A percentile compares a stretch with the other conserved stretches of the same genome.
phyloP scores from a whole-genome alignment of 2,113 vertebrate genomes.

The Parus major region DNA sequence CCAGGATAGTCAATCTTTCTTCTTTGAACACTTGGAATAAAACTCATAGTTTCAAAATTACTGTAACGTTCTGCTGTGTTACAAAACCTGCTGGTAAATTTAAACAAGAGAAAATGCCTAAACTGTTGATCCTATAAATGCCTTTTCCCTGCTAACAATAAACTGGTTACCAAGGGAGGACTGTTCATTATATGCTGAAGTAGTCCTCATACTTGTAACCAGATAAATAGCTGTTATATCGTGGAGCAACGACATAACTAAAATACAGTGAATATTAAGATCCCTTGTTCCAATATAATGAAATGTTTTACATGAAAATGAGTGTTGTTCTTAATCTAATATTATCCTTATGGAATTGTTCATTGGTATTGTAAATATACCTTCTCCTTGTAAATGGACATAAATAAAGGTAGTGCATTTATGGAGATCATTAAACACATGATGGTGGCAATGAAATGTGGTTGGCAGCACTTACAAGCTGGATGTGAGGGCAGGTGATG shows the following conservation, averaged over 20 bases:
- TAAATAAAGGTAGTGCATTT: neutral
- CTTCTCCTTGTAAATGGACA: neutral
- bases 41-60: neutral
- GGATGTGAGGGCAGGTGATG: neutral
- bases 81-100: neutral
- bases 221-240: neutral
- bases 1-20: neutral
- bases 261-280: neutral
- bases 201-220: neutral
- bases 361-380: neutral
- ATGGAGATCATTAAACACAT: neutral
- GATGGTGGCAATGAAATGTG: neutral
- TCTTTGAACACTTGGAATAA: neutral
- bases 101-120: neutral
- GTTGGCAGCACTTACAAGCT: neutral
- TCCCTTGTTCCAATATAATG: neutral
- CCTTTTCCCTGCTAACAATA: neutral
- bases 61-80: neutral
- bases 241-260: neutral
- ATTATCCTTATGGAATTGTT: neutral
- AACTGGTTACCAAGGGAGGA: neutral
- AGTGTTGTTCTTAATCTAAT: neutral
- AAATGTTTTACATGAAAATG: neutral
- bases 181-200: neutral
- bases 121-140: neutral